Percentiles rank a stretch among this genome's conserved stretches.
Evolutionary conservation across 2,888 invertebrate genomes (phyloP).

Genomic region (Aquatica leii): DNA sequence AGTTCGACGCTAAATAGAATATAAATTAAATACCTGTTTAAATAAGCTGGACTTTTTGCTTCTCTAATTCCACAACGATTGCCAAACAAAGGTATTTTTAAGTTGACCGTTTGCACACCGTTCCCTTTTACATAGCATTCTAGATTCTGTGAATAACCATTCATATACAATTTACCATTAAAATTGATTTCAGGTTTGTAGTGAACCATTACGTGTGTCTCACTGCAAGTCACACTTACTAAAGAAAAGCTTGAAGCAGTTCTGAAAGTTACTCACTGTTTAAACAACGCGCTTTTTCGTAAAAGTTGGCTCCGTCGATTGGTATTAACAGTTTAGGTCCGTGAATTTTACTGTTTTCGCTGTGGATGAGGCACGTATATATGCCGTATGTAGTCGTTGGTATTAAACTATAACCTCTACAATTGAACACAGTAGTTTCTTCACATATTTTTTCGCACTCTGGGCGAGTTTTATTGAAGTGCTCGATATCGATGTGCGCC

Average conservation of each 20-base stretch:
- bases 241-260: slow-evolving; percentile 25
- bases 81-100: slow-evolving; percentile 68
- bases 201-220: slow-evolving; percentile 72
- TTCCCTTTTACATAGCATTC: slow-evolving; percentile 71
- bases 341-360: slow-evolving; percentile 81
- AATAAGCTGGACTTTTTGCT: slow-evolving; percentile 61
- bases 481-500: slow-evolving; percentile 68
- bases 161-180: slow-evolving; percentile 81
- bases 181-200: slow-evolving; percentile 70
- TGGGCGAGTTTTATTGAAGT: slow-evolving; percentile 63
- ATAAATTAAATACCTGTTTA: slow-evolving; percentile 68
- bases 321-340: slow-evolving; percentile 75
- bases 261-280: slow-evolving; percentile 70
- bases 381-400: slow-evolving; percentile 39
- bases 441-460: slow-evolving; percentile 70
- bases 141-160: slow-evolving; percentile 73
- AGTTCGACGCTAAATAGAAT: too few relatives aligned
- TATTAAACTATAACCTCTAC: slow-evolving; percentile 72
- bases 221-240: slow-evolving; percentile 85
- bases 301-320: slow-evolving; percentile 71
- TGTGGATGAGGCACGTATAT: slow-evolving; percentile 73
- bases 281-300: slow-evolving; percentile 82
- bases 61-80: slow-evolving; percentile 67
- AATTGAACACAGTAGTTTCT: slow-evolving; percentile 70
- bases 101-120: slow-evolving; percentile 62